Evolutionary conservation across 1,140 invertebrate genomes (phyloP).

Genomic region (Solenopsis fugax): DNA sequence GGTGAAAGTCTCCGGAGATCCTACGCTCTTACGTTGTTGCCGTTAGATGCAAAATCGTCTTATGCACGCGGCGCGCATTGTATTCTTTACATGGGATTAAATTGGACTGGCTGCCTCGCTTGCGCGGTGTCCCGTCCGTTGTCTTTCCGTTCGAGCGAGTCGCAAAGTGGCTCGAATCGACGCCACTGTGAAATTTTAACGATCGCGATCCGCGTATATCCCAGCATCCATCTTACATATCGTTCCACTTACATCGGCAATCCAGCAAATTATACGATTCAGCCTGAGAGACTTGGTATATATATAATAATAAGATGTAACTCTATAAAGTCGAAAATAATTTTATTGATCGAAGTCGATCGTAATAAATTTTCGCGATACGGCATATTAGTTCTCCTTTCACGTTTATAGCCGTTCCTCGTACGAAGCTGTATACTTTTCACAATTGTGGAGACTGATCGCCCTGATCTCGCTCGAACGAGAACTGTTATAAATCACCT

Average conservation of each 20-base stretch:
- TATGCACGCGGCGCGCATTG: constrained; percentile 44
- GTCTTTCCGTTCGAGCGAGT: constrained; percentile 22
- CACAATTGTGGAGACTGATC: constrained; percentile 2
- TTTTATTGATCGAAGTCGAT: background rate
- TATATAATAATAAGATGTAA: background rate
- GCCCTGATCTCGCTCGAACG: background rate
- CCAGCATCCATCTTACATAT: constrained; percentile 1
- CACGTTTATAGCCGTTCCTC: background rate
- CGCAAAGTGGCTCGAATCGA: constrained; percentile 9
- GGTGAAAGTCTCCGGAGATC: constrained; percentile 52
- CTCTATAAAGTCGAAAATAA: background rate
- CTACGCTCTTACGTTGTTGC: constrained; percentile 25
- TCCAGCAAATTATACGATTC: constrained; percentile 9
- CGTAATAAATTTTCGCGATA: background rate
- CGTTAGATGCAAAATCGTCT: constrained; percentile 53
- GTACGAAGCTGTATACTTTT: background rate
- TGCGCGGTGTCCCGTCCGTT: background rate
- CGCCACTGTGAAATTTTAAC: constrained; percentile 30
- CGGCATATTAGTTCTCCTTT: background rate
- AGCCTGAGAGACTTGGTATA: background rate
- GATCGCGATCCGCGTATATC: background rate
- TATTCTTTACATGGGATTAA: constrained; percentile 39
- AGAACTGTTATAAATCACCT: constrained; percentile 62
- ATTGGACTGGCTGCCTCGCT: constrained; percentile 15
- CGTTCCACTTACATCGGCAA: constrained; percentile 16